phyloP scores from a whole-genome alignment of 2,113 vertebrate species.

The Lipotes vexillifer region DNA sequence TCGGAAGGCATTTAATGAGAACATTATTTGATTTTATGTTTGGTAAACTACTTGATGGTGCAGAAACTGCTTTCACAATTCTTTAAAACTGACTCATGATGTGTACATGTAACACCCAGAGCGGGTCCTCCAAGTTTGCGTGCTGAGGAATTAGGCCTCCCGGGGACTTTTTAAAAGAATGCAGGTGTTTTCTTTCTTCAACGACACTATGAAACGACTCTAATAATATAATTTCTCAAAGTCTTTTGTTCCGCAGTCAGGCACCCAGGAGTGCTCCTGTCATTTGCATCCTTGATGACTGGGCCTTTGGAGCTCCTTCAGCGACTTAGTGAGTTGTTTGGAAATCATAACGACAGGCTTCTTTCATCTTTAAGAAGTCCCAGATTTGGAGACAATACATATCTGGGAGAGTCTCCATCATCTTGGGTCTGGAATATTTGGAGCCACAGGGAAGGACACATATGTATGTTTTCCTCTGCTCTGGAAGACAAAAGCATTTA shows the following conservation, averaged over 20 bases:
- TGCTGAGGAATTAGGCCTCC: conserved; percentile 36
- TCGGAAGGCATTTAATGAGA: conserved; percentile 19
- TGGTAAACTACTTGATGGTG: neutral
- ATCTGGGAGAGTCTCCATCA: neutral
- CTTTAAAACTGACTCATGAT: neutral
- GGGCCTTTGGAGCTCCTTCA: neutral
- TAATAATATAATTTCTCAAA: conserved; percentile 15
- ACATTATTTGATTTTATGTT: neutral
- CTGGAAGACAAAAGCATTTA: neutral
- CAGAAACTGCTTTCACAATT: neutral
- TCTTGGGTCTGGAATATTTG: neutral
- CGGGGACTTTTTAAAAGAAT: conserved; percentile 38
- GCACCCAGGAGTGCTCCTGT: neutral
- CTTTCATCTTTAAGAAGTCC: neutral
- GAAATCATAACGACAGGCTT: neutral
- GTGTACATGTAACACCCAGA: neutral
- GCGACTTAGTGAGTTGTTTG: neutral
- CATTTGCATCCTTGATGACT: neutral
- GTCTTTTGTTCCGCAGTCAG: neutral
- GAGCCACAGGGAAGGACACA: neutral
- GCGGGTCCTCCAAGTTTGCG: neutral
- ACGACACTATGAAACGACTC: neutral
- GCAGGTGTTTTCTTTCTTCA: conserved; percentile 35
- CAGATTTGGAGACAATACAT: neutral
- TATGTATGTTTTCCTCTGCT: neutral